Evolutionary conservation across 1,140 invertebrate genomes (phyloP).

Genomic region (Trinorchestia longiramus): DNA sequence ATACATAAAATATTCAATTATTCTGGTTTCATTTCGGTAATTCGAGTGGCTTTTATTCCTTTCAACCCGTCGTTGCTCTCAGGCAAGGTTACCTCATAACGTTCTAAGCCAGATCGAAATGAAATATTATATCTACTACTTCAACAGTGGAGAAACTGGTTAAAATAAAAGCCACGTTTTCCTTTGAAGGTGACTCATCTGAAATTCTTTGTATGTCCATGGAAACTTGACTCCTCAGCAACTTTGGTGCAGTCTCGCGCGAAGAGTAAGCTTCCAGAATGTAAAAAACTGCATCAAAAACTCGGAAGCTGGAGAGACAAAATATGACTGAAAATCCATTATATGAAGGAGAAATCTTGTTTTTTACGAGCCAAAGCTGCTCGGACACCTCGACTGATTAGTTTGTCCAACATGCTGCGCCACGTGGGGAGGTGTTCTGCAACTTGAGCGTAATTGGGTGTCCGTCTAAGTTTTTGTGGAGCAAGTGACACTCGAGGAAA

Average conservation of each 20-base stretch:
- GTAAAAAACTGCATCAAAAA: neutral
- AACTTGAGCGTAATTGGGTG: neutral
- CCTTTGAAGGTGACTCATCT: neutral
- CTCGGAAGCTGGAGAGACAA: neutral
- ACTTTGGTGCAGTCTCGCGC: neutral
- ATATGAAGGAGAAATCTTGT: neutral
- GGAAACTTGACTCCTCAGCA: constrained; percentile 7
- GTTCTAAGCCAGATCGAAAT: neutral
- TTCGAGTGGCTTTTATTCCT: no score
- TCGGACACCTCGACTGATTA: neutral
- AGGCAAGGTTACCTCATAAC: neutral
- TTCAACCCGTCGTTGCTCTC: no score
- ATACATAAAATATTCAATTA: no score
- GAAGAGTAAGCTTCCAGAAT: neutral
- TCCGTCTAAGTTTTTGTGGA: neutral
- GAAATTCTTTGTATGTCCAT: neutral
- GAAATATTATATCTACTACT: neutral
- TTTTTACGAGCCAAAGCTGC: neutral
- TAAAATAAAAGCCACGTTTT: neutral
- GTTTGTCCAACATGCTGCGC: neutral
- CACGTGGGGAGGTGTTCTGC: neutral
- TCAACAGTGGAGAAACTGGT: neutral
- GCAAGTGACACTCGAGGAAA: no score
- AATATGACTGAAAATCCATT: constrained; percentile 31
- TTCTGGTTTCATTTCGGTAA: no score